Evolutionary conservation across 2,113 vertebrate genomes (phyloP).

Genomic region (Eurypyga helias): DNA sequence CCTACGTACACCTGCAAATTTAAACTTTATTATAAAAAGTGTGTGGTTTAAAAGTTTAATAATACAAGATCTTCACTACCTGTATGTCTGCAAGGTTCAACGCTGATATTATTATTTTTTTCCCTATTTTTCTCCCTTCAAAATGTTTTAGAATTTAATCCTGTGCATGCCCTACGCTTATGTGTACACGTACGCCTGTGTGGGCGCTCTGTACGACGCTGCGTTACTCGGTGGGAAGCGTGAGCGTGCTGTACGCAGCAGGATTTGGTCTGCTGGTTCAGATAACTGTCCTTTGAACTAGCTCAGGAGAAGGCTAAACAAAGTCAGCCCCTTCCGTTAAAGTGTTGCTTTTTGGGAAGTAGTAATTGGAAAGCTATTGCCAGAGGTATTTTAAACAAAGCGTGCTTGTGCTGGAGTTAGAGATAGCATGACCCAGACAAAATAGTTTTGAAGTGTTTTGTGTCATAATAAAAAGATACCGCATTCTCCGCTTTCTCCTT

Average conservation of each 20-base stretch:
- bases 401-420: slow-evolving; percentile 17
- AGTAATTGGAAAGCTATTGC: slow-evolving; percentile 38
- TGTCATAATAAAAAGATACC: slow-evolving; percentile 25
- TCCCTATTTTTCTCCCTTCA: background rate
- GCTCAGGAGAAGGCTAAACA: background rate
- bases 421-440: slow-evolving; percentile 34
- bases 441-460: slow-evolving; percentile 10
- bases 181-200: fast-evolving
- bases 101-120: background rate
- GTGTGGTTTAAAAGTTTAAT: background rate
- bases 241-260: background rate
- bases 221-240: background rate
- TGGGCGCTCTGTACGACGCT: background rate
- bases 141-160: background rate
- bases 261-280: background rate
- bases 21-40: background rate
- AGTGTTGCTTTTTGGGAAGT: background rate
- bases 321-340: background rate
- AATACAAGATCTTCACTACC: background rate
- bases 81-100: background rate
- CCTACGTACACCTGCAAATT: background rate
- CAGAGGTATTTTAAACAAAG: slow-evolving; percentile 18
- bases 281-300: slow-evolving; percentile 16
- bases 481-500: background rate
- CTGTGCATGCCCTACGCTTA: background rate